Evolutionary conservation across 2,888 invertebrate genomes (phyloP), one percentile per base, ranked within the genome.

Genomic region (Chrysomela aeneicollis): DNA sequence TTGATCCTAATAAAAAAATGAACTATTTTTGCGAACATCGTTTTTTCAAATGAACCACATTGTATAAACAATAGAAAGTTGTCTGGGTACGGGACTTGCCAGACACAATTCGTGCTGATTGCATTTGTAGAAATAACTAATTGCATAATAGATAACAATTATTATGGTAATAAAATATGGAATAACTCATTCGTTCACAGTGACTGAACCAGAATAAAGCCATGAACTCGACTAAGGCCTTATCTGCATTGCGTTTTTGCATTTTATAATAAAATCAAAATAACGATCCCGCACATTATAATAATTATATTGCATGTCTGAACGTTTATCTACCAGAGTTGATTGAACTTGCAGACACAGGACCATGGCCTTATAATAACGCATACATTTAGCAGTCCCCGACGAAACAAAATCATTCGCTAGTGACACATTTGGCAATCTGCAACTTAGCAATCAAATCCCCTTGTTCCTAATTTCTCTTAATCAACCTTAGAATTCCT

Each of bases 161-260:
- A 50, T 35, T 51, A 51, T 37, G 58, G 52, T 63, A 63, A 58
- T 58, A 63, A 59, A 58, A 46, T 19, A 51, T 51, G 58, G 37
- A 59, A 63, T 52, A 47, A 58, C 67, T 65, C 60, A 66, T 64
- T 58, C 67, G 68, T 73, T 73, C 71, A 71, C 71, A 71, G 70
- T 71, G n/a, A 61, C 61, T 72, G 71, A 64, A 62, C 64, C 65
- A 70, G 73, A 73, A 73, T 72, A 73, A 72, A 71, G 67, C 63
- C 67, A 64, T 67, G 68, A 67, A 68, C 70, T 69, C 67, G 70
- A 66, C 59, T 62, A 37, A 46, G 61, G 61, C 62, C 66, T 73
- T 72, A 72, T 71, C 73, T 70, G 46, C 54, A 46, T 47, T 52
- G 59, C 68, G 67, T 69, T 67, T 71, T 70, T 71, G 67, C 67